Percentiles rank a stretch among this genome's conserved stretches.
These are phyloP conservation scores for Drosophila fungiperda DNA, from an alignment of 2,888 invertebrate species.

Conservation along the genomic window DNA sequence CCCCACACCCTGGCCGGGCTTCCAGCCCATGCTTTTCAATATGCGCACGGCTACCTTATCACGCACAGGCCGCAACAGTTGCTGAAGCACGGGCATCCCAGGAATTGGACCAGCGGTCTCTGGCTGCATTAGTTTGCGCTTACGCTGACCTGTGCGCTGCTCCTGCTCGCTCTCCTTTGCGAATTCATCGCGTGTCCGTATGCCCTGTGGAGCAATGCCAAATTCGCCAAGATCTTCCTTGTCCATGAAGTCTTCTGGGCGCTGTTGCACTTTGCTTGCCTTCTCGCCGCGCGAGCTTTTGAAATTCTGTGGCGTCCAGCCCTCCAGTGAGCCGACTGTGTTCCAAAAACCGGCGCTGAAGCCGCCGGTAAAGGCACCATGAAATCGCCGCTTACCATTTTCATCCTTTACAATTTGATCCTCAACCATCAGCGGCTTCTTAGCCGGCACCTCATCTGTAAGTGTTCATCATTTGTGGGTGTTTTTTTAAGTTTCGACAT, in stretches of 20 bases:
- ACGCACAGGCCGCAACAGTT: constrained; percentile 90
- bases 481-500: accelerated
- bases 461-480: background rate
- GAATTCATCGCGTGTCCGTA: constrained; percentile 93
- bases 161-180: constrained; percentile 73
- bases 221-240: constrained; percentile 97
- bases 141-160: constrained; percentile 74
- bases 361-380: constrained; percentile 99
- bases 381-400: constrained; percentile 95
- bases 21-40: constrained; percentile 96
- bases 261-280: constrained; percentile 86
- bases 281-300: constrained; percentile 94
- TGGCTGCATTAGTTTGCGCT: constrained; percentile 83
- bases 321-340: constrained; percentile 97
- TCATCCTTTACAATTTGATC: constrained; percentile 96
- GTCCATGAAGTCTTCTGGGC: constrained; percentile 98
- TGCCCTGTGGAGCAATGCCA: constrained; percentile 96
- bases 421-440: constrained; percentile 91
- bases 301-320: constrained; percentile 96
- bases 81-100: constrained; percentile 90
- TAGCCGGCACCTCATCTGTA: constrained; percentile 91
- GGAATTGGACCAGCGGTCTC: constrained; percentile 80
- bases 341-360: constrained; percentile 99
- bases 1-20: constrained; percentile 91
- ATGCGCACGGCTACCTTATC: constrained; percentile 95